A percentile compares a stretch with the other conserved stretches of the same genome.
These are phyloP conservation scores for Knipowitschia caucasica DNA, from an alignment of 2,797 vertebrate genomes.

Conservation along the genomic window DNA sequence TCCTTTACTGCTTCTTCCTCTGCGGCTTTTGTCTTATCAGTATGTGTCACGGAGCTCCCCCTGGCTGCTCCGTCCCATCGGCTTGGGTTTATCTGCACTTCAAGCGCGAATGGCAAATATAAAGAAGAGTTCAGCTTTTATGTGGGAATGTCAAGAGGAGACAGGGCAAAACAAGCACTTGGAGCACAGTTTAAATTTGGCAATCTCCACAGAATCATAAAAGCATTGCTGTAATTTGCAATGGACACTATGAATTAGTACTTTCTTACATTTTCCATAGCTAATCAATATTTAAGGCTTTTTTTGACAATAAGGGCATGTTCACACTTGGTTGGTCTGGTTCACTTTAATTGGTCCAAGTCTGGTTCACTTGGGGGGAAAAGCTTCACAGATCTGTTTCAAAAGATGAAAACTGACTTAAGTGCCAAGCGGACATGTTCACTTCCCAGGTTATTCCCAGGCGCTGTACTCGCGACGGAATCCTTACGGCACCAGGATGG, in stretches of 20 bases:
- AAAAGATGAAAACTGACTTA: too few species aligned
- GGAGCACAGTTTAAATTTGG: constrained; percentile 1
- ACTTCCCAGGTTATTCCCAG: too few species aligned
- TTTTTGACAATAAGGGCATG: too few species aligned
- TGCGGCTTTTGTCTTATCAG: constrained; percentile 34
- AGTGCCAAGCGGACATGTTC: too few species aligned
- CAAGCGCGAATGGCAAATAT: constrained; percentile 5
- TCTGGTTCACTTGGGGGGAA: too few species aligned
- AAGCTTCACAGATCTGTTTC: too few species aligned
- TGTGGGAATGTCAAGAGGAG: not conserved
- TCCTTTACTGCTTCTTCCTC: constrained; percentile 11
- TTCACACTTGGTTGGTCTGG: too few species aligned
- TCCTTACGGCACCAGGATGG: too few species aligned
- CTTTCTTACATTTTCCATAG: too few species aligned
- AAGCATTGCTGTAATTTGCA: not conserved
- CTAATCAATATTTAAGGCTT: too few species aligned
- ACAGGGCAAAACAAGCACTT: not conserved
- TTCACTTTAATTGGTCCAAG: too few species aligned
- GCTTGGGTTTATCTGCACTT: constrained; percentile 17
- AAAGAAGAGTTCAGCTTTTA: constrained; percentile 10
- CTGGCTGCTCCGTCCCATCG: constrained; percentile 1
- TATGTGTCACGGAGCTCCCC: constrained; percentile 29
- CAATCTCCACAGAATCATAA: not conserved
- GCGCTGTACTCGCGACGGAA: too few species aligned
- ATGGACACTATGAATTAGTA: not conserved